Evolutionary conservation across 1,140 invertebrate species (phyloP).

Genomic region (Drosophila bocqueti): DNA sequence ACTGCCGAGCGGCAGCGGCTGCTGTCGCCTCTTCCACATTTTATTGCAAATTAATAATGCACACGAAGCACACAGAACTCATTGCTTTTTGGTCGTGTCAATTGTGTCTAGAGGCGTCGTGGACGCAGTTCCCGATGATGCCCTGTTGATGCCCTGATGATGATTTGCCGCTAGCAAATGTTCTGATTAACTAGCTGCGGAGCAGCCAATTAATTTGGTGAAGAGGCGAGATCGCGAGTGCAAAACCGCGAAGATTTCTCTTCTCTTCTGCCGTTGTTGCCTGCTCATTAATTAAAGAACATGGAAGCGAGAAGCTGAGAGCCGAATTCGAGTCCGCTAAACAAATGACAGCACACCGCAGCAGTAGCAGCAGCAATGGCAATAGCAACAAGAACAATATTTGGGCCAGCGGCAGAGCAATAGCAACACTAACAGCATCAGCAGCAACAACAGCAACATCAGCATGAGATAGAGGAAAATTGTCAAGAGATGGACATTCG

Average conservation of each 20-base stretch:
- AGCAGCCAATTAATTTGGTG: slow-evolving; percentile 71
- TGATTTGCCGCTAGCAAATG: slow-evolving; percentile 70
- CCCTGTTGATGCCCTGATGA: slow-evolving; percentile 63
- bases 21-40: slow-evolving; percentile 69
- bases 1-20: slow-evolving; percentile 35
- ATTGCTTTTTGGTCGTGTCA: slow-evolving; percentile 60
- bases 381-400: slow-evolving; percentile 35
- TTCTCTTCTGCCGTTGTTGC: slow-evolving; percentile 35
- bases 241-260: slow-evolving; percentile 70
- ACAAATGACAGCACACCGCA: slow-evolving; percentile 66
- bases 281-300: slow-evolving; percentile 80
- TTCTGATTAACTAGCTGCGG: slow-evolving; percentile 80
- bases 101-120: slow-evolving; percentile 67
- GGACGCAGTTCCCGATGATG: slow-evolving; percentile 38
- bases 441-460: slow-evolving; percentile 14
- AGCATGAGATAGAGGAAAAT: slow-evolving; percentile 68
- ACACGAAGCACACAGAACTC: slow-evolving; percentile 39
- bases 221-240: slow-evolving; percentile 50
- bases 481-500: slow-evolving; percentile 83
- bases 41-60: slow-evolving; percentile 84
- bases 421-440: slow-evolving; percentile 24
- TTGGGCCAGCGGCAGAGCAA: slow-evolving; percentile 37
- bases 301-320: slow-evolving; percentile 68
- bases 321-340: slow-evolving; percentile 76
- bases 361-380: slow-evolving; percentile 28